Evolutionary conservation across 2,113 vertebrate genomes (phyloP).

Genomic region (Phoxinus phoxinus): DNA sequence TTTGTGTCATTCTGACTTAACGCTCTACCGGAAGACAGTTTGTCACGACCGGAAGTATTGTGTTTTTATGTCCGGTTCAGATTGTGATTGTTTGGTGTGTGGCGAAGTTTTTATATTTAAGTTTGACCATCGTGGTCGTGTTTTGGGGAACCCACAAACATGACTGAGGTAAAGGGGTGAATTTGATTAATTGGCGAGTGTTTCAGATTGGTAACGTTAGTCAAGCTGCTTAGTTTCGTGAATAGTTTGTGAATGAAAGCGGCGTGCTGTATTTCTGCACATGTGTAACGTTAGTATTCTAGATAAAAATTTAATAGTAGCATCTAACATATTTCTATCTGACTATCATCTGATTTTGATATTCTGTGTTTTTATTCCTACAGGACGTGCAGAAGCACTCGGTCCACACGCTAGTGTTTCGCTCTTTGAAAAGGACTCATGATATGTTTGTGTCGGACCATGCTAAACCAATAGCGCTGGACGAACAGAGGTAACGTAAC

Average conservation of each 20-base stretch:
- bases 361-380: not conserved
- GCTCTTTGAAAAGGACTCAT: constrained; percentile 96
- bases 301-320: not conserved
- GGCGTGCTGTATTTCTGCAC: not conserved
- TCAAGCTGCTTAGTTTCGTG: not conserved
- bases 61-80: not conserved
- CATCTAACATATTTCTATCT: not conserved
- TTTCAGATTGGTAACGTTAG: not conserved
- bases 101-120: not conserved
- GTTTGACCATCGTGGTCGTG: not conserved
- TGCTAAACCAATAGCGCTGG: constrained; percentile 84
- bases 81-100: not conserved
- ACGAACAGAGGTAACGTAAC: constrained; percentile 85
- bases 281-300: not conserved
- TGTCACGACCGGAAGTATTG: not conserved
- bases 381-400: constrained; percentile 98
- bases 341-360: not conserved
- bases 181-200: not conserved
- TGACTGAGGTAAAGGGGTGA: constrained; percentile 7
- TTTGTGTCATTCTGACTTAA: not conserved
- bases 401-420: constrained; percentile 96
- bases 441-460: constrained; percentile 99
- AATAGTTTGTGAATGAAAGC: not conserved
- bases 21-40: not conserved
- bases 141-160: not conserved